Conservation (phyloP, 2,888 invertebrate species). For the Sabatieria punctata region DNA sequence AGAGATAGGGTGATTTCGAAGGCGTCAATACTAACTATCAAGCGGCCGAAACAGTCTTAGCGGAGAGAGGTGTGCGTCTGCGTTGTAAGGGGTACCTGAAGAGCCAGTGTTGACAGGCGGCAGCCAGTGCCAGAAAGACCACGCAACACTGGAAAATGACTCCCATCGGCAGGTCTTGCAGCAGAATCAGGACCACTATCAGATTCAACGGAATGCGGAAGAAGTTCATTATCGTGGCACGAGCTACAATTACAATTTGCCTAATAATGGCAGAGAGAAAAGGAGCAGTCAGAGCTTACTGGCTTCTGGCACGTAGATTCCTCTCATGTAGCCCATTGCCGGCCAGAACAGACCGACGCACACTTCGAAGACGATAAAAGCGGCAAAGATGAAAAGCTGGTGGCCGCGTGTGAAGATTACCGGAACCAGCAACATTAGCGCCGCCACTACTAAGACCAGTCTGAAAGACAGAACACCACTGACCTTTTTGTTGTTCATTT, state of each 20-base stretch:
- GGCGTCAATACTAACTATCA: too few species aligned
- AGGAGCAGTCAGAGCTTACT: conserved; percentile 20
- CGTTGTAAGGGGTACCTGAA: conserved; percentile 27
- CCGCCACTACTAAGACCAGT: conserved; percentile 32
- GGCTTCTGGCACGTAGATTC: conserved; percentile 38
- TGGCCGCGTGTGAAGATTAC: conserved; percentile 32
- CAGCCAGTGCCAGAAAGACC: conserved; percentile 32
- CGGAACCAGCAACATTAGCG: conserved; percentile 33
- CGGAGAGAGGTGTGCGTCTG: too few species aligned
- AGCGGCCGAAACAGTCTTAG: too few species aligned
- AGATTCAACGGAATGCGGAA: conserved; percentile 39
- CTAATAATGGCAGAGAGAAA: background rate
- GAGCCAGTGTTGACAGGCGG: conserved; percentile 30
- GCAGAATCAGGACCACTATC: conserved; percentile 37
- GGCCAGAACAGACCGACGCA: conserved; percentile 42
- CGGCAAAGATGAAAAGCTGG: conserved; percentile 28
- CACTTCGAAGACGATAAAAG: conserved; percentile 38
- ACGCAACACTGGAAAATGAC: conserved; percentile 37
- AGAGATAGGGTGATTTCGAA: too few species aligned
- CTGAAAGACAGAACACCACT: conserved; percentile 19
- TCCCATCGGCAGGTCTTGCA: conserved; percentile 34
- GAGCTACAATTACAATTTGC: conserved; percentile 25
- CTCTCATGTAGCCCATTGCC: conserved; percentile 37
- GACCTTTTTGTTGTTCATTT: too few species aligned
- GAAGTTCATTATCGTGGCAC: conserved; percentile 39